A percentile compares a stretch with the other conserved stretches of the same genome.
phyloP scores from a whole-genome alignment of 2,888 invertebrate genomes.

The Amblyjoppa fuscipennis region DNA sequence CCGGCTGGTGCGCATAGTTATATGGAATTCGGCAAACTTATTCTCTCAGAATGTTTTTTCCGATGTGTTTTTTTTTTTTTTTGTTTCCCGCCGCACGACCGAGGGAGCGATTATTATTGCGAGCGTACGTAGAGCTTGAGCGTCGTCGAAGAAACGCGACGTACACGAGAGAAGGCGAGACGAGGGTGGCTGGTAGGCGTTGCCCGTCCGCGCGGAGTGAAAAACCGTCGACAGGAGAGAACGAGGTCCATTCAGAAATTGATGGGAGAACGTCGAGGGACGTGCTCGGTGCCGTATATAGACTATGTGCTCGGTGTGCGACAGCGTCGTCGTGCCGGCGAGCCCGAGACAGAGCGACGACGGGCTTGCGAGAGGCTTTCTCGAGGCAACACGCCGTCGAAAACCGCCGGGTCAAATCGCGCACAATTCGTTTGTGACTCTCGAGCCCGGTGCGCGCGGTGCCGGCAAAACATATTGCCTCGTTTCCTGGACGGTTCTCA shows the following conservation, averaged over 20 bases:
- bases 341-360: too few species aligned
- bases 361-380: too few species aligned
- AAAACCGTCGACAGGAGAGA: constrained; percentile 66
- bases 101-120: constrained; percentile 56
- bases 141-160: neutral
- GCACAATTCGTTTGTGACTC: constrained; percentile 21
- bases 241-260: constrained; percentile 69
- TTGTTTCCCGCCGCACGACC: constrained; percentile 27
- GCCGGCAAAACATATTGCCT: constrained; percentile 62
- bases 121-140: neutral
- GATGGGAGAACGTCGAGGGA: constrained; percentile 62
- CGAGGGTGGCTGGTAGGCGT: constrained; percentile 56
- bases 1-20: constrained; percentile 36
- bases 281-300: constrained; percentile 20
- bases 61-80: neutral
- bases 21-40: constrained; percentile 61
- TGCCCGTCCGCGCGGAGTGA: constrained; percentile 66
- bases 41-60: constrained; percentile 24
- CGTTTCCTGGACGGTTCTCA: constrained; percentile 65
- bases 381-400: too few species aligned
- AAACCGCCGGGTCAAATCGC: constrained; percentile 42
- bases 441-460: neutral
- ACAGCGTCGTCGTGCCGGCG: neutral
- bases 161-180: constrained; percentile 12
- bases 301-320: neutral